phyloP scores from a whole-genome alignment of 2,888 invertebrate genomes.

The Melanargia galathea region DNA sequence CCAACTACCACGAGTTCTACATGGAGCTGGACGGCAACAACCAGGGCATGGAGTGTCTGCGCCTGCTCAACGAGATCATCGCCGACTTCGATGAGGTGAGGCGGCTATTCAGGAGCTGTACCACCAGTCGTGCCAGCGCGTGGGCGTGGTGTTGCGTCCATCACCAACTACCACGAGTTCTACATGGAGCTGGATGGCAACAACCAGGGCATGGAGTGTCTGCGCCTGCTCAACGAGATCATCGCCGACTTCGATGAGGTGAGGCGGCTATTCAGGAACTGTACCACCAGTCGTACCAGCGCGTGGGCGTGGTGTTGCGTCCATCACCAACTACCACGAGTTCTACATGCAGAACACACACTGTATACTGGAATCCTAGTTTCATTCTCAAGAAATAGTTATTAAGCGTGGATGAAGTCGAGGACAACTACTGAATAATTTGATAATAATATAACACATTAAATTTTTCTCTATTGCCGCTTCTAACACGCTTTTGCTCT shows the following conservation, averaged over 20 bases:
- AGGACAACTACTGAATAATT: too few relatives aligned
- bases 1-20: conserved; percentile 97
- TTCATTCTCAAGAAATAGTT: too few relatives aligned
- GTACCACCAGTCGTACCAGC: conserved; percentile 95
- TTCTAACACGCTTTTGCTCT: too few relatives aligned
- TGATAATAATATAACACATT: too few relatives aligned
- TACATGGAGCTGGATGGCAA: conserved; percentile 96
- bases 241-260: conserved; percentile 97
- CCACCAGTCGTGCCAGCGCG: conserved; percentile 94
- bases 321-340: conserved; percentile 96
- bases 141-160: conserved; percentile 96
- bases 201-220: conserved; percentile 95
- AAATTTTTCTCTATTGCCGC: too few relatives aligned
- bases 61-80: conserved; percentile 95
- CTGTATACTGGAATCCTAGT: too few relatives aligned
- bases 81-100: conserved; percentile 96
- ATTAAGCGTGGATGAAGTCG: too few relatives aligned
- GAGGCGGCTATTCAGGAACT: conserved; percentile 92
- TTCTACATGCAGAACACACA: conserved; percentile 97
- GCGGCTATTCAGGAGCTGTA: conserved; percentile 94
- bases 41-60: conserved; percentile 94
- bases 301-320: conserved; percentile 96
- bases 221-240: conserved; percentile 93
- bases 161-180: conserved; percentile 97
- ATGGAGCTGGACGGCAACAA: conserved; percentile 95